Evolutionary conservation across 2,113 vertebrate genomes (phyloP).

Genomic region (Phasianus colchicus): DNA sequence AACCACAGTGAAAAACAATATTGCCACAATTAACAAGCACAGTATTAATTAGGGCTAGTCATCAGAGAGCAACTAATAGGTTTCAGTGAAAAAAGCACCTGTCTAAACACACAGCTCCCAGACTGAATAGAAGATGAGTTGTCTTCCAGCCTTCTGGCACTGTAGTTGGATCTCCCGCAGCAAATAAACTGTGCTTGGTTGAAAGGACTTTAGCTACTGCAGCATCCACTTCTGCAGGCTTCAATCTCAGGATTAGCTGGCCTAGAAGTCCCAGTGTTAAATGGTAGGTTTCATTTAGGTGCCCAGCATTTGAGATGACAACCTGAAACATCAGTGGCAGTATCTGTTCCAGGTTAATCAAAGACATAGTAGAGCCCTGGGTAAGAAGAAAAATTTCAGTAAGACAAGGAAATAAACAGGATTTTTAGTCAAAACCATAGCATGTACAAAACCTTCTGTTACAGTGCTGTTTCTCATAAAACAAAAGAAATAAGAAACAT

Average conservation of each 20-base stretch:
- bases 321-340: constrained; percentile 94
- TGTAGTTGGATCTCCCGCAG: constrained; percentile 78
- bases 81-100: constrained; percentile 80
- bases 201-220: constrained; percentile 90
- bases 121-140: constrained; percentile 92
- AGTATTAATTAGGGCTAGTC: neutral
- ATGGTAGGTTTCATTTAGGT: constrained; percentile 95
- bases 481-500: neutral
- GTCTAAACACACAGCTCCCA: constrained; percentile 95
- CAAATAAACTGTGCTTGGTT: constrained; percentile 85
- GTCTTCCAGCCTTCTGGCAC: constrained; percentile 93
- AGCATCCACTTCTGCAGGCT: constrained; percentile 86
- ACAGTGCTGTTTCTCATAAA: neutral
- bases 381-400: neutral
- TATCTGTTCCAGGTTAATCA: constrained; percentile 88
- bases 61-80: neutral
- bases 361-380: constrained; percentile 83
- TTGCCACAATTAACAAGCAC: neutral
- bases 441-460: neutral
- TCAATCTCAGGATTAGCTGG: constrained; percentile 89
- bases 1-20: neutral
- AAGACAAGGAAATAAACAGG: neutral
- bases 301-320: constrained; percentile 94
- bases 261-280: constrained; percentile 94
- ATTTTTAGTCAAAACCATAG: neutral